Base-by-base conservation (phyloP, 2,797 vertebrate genomes). In the Falco columbarius region DNA sequence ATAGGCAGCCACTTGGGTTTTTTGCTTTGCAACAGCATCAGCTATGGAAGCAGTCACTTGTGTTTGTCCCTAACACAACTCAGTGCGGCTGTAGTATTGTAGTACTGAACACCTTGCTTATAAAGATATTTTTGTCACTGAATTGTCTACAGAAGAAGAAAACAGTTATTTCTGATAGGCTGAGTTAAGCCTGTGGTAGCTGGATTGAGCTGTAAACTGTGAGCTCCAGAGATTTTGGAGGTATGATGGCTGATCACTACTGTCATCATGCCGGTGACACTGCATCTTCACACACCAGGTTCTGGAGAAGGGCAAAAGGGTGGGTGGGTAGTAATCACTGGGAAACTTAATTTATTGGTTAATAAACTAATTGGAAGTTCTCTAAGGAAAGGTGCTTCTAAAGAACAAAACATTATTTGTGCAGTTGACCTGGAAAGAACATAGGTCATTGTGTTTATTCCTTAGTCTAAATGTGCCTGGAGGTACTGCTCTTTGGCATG, bases 241-340 rank as follows among this genome's bases (percentile, higher is more conserved):
- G 4, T 51, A 3, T 1, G 8, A 14, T 46, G 42, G 17, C 38
- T 66, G 56, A 26, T 23, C 4, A 0, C 22, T 32, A 6, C 13
- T 22, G 34, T 26, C 27, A 16, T 23, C 9, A 5, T 70, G 47
- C 40, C 14, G 12, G 29, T 51, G 77, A 34, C 44, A 1, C 10
- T 34, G n/a, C 34, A 17, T 55, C 24, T 77, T 34, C 7, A 27
- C 46, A 12, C 27, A 32, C 3, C 24, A 2, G 5, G 38, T 65
- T 75, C 58, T 59, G 32, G 27, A 54, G 14, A 81, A 70, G 72
- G 61, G 19, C 17, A 23, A 30, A 59, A 83, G 26, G 7, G 14
- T 24, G 34, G 15, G 7, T 79, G 14, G 2, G 1, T 23, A 51
- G 23, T 49, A 46, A 38, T 75, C 4, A 14, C 38, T 75, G 36